These are phyloP conservation scores for Teleopsis dalmanni DNA, from an alignment of 1,140 invertebrate genomes.

Conservation along the genomic window DNA sequence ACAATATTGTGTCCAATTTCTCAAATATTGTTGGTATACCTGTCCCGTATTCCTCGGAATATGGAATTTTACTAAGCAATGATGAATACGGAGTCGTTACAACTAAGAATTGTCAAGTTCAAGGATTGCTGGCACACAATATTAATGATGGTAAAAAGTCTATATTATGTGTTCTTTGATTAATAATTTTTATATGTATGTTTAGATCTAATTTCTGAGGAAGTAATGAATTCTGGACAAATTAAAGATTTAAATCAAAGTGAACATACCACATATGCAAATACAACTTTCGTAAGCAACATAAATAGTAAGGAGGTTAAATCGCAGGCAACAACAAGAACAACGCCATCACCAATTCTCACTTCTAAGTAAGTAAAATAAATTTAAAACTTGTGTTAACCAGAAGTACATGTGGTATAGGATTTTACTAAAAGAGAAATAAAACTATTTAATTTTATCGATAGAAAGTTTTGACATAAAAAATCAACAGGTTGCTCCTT, in stretches of 20 bases:
- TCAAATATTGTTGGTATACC: conserved; percentile 13
- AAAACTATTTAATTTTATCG: no score
- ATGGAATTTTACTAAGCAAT: conserved; percentile 45
- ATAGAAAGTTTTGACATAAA: no score
- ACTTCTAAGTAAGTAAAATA: no score
- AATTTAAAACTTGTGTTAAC: no score
- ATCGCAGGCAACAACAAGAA: not conserved
- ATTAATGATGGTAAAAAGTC: conserved; percentile 24
- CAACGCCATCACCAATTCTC: not conserved
- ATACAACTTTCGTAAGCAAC: not conserved
- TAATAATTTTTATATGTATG: not conserved
- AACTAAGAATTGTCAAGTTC: conserved; percentile 17
- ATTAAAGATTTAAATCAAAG: not conserved
- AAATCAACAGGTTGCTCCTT: no score
- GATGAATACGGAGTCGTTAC: conserved; percentile 25
- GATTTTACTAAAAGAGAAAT: no score
- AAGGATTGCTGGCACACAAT: conserved; percentile 19
- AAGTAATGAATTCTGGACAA: not conserved
- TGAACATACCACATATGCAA: no score
- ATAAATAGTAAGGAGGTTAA: not conserved
- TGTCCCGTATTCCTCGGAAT: conserved; percentile 40
- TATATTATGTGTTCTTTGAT: not conserved
- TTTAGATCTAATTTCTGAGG: not conserved
- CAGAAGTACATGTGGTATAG: no score
- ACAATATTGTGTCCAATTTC: conserved; percentile 16